Conservation (phyloP, 92 coral and sea anemone species). For the Heteractis magnifica region DNA sequence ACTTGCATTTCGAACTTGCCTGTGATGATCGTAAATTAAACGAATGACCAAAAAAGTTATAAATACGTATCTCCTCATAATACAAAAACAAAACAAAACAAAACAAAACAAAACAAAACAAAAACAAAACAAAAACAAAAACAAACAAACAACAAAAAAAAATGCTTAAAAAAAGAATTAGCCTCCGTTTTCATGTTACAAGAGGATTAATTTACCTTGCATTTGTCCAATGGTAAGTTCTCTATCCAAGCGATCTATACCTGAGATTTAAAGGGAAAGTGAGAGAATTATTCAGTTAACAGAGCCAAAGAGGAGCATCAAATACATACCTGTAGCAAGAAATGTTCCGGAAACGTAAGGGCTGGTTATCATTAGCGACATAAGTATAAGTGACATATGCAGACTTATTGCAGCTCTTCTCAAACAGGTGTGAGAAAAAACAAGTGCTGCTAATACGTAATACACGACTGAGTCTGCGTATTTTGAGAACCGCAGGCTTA, state of each 20-base stretch:
- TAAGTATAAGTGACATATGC: too few species aligned
- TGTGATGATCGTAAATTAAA: conserved; percentile 2
- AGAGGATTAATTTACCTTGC: conserved; percentile 66
- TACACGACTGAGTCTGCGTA: too few species aligned
- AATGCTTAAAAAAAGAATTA: background rate
- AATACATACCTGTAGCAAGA: background rate
- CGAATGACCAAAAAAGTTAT: background rate
- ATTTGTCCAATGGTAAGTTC: conserved; percentile 94
- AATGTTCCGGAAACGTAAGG: too few species aligned
- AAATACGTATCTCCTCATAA: background rate
- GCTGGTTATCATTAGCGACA: too few species aligned
- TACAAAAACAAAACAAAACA: background rate
- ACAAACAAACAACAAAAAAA: background rate
- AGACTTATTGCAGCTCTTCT: too few species aligned
- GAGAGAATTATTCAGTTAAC: background rate
- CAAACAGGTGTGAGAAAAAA: too few species aligned
- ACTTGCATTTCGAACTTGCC: conserved; percentile 94
- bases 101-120: background rate
- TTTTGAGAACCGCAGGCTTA: too few species aligned
- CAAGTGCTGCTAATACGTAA: too few species aligned
- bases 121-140: background rate
- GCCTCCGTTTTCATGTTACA: too few species aligned
- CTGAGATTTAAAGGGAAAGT: conserved; percentile 24
- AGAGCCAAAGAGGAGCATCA: background rate
- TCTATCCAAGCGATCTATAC: conserved; percentile 94